Evolutionary conservation across 2,888 invertebrate species (phyloP), one percentile per base, ranked within the genome.

Genomic region (Callyntrura guangdongensis): DNA sequence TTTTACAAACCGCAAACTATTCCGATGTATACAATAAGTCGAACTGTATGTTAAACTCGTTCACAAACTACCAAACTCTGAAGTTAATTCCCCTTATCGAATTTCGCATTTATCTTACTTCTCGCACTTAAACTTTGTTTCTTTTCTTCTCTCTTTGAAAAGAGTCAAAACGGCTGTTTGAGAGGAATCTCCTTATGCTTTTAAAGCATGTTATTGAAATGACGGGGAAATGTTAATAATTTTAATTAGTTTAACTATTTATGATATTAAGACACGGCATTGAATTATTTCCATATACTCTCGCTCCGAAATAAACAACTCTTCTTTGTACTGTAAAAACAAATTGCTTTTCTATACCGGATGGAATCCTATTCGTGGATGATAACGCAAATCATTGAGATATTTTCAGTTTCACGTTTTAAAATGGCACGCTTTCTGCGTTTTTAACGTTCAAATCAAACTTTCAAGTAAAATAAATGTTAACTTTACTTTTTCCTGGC

Each of bases 311-410:
- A 8, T 27, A 64, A 82, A 82, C 64, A 82, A 82, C 88, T 6
- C 56, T 87, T 82, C 88, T 88, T 88, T 88, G 88, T 88, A 88
- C 88, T 88, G 27, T 82, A 27, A 45, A 36, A 36, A 36, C 36
- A 36, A 36, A 36, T 36, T 36, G 36, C 36, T 36, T 36, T n/a
- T 36, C 36, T 36, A 72, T 79, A 1, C 14, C 17, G 0, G 85
- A 72, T 85, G 85, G 27, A 85, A 45, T n/a, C 72, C 36, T 20
- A 67, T n/a, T 9, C 47, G 27, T 20, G n/a, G 36, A 36, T 36
- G 36, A 36, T 36, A 36, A 36, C 36, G 36, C 36, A 36, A 36
- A 36, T 36, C 36, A 69, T 25, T 56, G 9, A 81, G 27, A 36
- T 61, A n/a, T 36, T 49, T 22, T 47, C 17, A 47, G n/a, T 36